Conservation (phyloP, 2,797 vertebrate species). For the Phalloptychus januarius region DNA sequence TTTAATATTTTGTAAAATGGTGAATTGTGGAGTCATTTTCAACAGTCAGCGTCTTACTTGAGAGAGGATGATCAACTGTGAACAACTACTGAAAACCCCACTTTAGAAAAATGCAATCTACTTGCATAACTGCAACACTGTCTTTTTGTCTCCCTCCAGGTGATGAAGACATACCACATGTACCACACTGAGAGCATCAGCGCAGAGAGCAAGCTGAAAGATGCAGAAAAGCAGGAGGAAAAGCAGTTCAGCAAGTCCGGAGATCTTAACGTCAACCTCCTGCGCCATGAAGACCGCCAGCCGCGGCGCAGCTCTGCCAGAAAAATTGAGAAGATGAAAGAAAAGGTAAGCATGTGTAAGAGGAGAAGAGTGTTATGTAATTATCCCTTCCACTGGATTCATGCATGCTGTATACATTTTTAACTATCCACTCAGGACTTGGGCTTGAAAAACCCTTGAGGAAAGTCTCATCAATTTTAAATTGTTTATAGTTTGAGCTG, state of each 20-base stretch:
- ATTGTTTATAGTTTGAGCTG: constrained; percentile 12
- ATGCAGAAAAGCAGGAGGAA: constrained; percentile 98
- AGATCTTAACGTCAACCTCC: constrained; percentile 93
- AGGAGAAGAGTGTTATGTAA: not conserved
- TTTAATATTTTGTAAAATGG: not conserved
- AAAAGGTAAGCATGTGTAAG: constrained; percentile 81
- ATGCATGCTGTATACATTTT: not conserved
- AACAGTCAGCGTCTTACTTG: not conserved
- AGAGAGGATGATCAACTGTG: not conserved
- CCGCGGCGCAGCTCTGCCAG: constrained; percentile 89
- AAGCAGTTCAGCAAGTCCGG: constrained; percentile 96
- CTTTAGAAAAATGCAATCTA: not conserved
- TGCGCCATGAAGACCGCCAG: constrained; percentile 92
- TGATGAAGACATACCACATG: constrained; percentile 99
- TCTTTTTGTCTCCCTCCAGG: constrained; percentile 76
- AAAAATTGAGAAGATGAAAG: constrained; percentile 98
- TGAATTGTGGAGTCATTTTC: not conserved
- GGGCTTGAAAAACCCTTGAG: not conserved
- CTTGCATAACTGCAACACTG: not conserved
- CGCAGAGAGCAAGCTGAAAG: constrained; percentile 97
- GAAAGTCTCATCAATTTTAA: not conserved
- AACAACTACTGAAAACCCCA: not conserved
- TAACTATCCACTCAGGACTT: constrained; percentile 15
- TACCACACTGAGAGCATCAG: constrained; percentile 98
- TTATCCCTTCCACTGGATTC: not conserved